Evolutionary conservation across 1,140 invertebrate species (phyloP), one percentile per base, ranked within the genome.

Genomic region (Temnothorax nylanderi): DNA sequence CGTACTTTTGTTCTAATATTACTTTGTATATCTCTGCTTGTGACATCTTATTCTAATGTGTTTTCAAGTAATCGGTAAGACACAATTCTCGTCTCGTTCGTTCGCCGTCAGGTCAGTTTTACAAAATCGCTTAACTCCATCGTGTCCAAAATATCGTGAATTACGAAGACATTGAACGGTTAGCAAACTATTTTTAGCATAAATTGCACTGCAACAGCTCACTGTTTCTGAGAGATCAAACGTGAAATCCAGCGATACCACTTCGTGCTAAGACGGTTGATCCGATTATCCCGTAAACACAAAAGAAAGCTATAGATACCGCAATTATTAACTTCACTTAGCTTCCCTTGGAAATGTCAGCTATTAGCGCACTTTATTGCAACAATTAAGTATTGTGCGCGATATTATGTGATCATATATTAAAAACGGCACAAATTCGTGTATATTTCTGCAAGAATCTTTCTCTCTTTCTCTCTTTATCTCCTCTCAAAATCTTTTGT

Each of bases 221-320:
- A 32, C 6, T 21, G 37, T 58, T 49, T 4, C 49, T 13, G 65
- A 47, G 13, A 71, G 18, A 69, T 69, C 47, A 64, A 26, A 64
- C 44, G n/a, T 37, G 34, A 72, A 76, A 76, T 71, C 26, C 32
- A 47, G 37, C 18, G n/a, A 56, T 87, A 65, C 32, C n/a, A 18
- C 16, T 56, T 41, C 16, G 13, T 37, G 34, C 6, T 75, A 10
- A 11, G 6, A 44, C 16, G 16, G 67, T 58, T 87, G 41, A 84
- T 74, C 51, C 67, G 86, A 87, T 87, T 87, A 87, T 78, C 16
- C 26, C 58, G 26, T 58, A 71, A 76, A 71, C 49, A 64, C 54
- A 51, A 78, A 72, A 87, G 78, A 85, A 26, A 16, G 26, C 71
- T 85, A 71, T 62, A 51, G 7, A 56, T 13, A 65, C 41, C 13